phyloP scores from a whole-genome alignment of 2,888 invertebrate genomes.

The Drosophila nigricruria region DNA sequence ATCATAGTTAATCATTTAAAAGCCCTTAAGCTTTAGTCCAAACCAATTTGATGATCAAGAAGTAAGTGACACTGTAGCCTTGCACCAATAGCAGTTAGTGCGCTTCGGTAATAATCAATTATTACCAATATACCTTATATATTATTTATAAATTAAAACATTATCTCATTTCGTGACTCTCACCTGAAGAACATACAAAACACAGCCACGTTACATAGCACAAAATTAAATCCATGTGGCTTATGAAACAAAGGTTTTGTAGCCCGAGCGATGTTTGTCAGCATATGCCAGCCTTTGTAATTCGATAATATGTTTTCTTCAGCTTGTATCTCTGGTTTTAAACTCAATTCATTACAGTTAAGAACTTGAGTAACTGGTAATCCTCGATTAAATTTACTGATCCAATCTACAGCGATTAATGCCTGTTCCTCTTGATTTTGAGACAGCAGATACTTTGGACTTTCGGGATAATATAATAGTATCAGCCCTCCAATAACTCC shows the following conservation, averaged over 20 bases:
- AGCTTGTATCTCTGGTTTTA: slow-evolving; percentile 67
- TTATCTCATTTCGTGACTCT: not conserved
- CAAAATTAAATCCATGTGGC: slow-evolving; percentile 74
- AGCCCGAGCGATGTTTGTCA: slow-evolving; percentile 72
- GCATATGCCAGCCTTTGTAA: slow-evolving; percentile 57
- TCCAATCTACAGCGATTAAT: slow-evolving; percentile 72
- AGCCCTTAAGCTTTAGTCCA: too few relatives aligned
- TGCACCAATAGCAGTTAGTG: too few relatives aligned
- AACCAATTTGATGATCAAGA: too few relatives aligned
- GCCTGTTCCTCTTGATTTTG: slow-evolving; percentile 67
- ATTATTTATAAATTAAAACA: not conserved
- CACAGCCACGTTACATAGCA: slow-evolving; percentile 65
- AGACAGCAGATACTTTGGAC: slow-evolving; percentile 76
- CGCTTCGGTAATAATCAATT: too few relatives aligned
- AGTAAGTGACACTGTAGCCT: too few relatives aligned
- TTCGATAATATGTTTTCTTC: slow-evolving; percentile 58
- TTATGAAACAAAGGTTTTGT: slow-evolving; percentile 80
- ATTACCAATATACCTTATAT: not conserved
- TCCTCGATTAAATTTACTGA: slow-evolving; percentile 73
- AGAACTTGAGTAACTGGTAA: slow-evolving; percentile 57
- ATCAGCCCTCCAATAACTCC: slow-evolving; percentile 73
- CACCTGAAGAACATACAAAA: slow-evolving; percentile 80
- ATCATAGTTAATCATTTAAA: too few relatives aligned
- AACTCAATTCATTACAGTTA: slow-evolving; percentile 42
- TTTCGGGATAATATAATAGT: slow-evolving; percentile 73